Base-by-base conservation (phyloP, 1,140 invertebrate genomes). In the Ceratoteleas bidentatus region DNA sequence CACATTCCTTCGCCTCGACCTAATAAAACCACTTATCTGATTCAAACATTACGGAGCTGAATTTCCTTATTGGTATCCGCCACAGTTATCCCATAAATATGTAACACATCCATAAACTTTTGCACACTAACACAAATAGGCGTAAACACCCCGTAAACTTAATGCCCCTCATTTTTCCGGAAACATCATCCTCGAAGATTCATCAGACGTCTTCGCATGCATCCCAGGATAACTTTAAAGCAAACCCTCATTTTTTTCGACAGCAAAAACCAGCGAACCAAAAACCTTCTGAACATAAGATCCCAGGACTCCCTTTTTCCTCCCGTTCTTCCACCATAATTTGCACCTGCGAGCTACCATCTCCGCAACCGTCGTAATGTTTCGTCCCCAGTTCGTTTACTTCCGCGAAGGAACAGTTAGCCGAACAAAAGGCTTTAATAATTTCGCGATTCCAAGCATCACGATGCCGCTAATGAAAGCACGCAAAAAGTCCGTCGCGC, bases 21-120 rank as follows among this genome's bases (percentile, higher is more conserved):
- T 79, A 79, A 79, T 79, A 79, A 79, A 72, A 79, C 61, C 68
- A 79, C 68, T 79, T 79, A 79, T 79, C 76, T 79, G 76, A 79
- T 79, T 79, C 62, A 79, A 79, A 73, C 76, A 64, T 73, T 49
- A 72, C 54, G 68, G 49, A 72, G 60, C 34, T 72, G 68, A 72
- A 72, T 72, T 79, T 72, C 76, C 76, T 68, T 80, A 73, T 73
- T 80, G 43, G 68, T 68, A 73, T 73, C 68, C 53, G 24, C 76
- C 58, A 73, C 76, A 80, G 76, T 80, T 80, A 80, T 68, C 68
- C 69, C 61, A 80, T 80, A 80, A 80, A 80, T 80, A 73, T 80
- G 69, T 80, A 80, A 65, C 69, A 60, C 60, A 73, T 68, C 69
- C 62, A 80, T 80, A 73, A 80, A 80, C 69, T 68, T 73, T 73